phyloP scores from a whole-genome alignment of 92 coral and sea anemone species.

The Parazoanthus darwini region DNA sequence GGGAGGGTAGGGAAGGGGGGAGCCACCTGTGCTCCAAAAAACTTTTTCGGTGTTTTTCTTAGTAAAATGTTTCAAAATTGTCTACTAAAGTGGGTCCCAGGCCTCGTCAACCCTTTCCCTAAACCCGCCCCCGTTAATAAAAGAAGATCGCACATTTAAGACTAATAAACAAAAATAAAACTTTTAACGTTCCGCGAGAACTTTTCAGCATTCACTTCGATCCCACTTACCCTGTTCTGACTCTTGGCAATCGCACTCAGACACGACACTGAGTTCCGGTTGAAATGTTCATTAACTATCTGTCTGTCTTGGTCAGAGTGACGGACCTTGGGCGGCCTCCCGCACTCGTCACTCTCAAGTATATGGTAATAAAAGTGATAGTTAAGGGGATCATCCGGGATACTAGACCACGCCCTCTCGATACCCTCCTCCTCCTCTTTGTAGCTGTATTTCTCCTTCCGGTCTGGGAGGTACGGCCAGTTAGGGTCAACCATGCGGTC shows the following conservation, averaged over 20 bases:
- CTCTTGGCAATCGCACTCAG: slow-evolving; percentile 78
- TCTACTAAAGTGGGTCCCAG: too few relatives aligned
- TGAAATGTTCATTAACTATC: slow-evolving; percentile 48
- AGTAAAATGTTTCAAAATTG: too few relatives aligned
- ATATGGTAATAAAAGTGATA: slow-evolving; percentile 84
- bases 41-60: too few relatives aligned
- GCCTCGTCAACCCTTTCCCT: too few relatives aligned
- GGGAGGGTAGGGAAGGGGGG: too few relatives aligned
- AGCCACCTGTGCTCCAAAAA: too few relatives aligned
- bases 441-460: slow-evolving; percentile 58
- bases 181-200: background rate
- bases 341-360: slow-evolving; percentile 72
- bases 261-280: slow-evolving; percentile 66
- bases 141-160: background rate
- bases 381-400: slow-evolving; percentile 83
- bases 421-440: slow-evolving; percentile 68
- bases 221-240: slow-evolving; percentile 63
- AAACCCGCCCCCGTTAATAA: too few relatives aligned
- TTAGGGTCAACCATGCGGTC: slow-evolving; percentile 89
- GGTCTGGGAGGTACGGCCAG: slow-evolving; percentile 86
- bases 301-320: slow-evolving; percentile 40
- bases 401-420: slow-evolving; percentile 74
- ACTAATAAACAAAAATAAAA: too few relatives aligned
- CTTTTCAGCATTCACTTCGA: background rate
- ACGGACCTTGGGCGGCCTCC: slow-evolving; percentile 74